phyloP scores from a whole-genome alignment of 1,140 invertebrate species.

The Drosophila mojavensis region DNA sequence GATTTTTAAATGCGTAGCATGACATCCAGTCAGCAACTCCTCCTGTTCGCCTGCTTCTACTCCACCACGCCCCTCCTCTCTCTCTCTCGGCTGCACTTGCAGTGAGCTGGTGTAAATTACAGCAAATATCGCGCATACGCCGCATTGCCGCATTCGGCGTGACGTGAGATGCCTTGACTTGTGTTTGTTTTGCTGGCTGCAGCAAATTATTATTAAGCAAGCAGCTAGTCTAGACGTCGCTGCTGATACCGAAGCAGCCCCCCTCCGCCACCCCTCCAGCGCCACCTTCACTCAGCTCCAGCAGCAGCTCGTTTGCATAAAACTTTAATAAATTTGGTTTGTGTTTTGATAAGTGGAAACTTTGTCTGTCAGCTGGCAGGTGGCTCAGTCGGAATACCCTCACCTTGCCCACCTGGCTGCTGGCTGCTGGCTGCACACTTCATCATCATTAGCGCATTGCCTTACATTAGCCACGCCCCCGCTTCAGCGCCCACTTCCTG shows the following conservation, averaged over 20 bases:
- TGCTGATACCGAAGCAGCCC: not conserved
- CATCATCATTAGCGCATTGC: constrained; percentile 65
- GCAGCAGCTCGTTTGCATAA: constrained; percentile 13
- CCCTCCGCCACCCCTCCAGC: not conserved
- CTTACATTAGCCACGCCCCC: not conserved
- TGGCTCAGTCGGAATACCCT: not conserved
- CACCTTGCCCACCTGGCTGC: not conserved
- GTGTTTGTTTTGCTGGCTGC: constrained; percentile 42
- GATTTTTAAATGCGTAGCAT: constrained; percentile 57
- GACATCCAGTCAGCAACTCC: constrained; percentile 8
- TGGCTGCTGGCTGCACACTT: constrained; percentile 50
- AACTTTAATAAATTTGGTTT: constrained; percentile 68
- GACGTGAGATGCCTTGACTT: constrained; percentile 35
- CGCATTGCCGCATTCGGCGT: constrained; percentile 39
- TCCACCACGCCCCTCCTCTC: not conserved
- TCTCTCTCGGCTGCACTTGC: too few relatives aligned
- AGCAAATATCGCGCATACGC: constrained; percentile 69
- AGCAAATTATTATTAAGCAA: constrained; percentile 39
- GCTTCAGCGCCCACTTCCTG: not conserved
- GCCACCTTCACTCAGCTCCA: not conserved
- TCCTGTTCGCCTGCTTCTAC: too few relatives aligned
- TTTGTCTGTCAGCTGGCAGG: constrained; percentile 61
- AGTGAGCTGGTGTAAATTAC: constrained; percentile 60
- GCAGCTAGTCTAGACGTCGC: constrained; percentile 43
- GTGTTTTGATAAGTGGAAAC: constrained; percentile 74